Evolutionary conservation across 2,113 vertebrate species (phyloP), one percentile per base, ranked within the genome.

Genomic region (Scortum barcoo): DNA sequence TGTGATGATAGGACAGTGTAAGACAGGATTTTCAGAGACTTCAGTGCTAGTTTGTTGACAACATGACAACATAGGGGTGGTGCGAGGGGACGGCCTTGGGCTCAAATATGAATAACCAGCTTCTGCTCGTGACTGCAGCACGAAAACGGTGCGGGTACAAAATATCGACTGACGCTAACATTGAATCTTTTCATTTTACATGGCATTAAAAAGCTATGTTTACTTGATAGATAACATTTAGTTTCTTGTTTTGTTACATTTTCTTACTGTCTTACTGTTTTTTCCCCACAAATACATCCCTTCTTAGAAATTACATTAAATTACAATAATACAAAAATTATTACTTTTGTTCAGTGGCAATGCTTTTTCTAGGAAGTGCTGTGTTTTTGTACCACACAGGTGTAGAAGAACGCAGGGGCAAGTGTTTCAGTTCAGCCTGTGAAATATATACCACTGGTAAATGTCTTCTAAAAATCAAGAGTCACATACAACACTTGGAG

Each of bases 1-100:
- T 80, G 87, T 74, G 78, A 87, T 75, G 89, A 89, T 81, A 85
- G 79, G 53, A 83, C 66, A 20, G 69, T 68, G 85, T 76, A 82
- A 80, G 68, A 56, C 48, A 73, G 85, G 66, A 84, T 62, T 81
- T 77, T 80, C 80, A 88, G 53, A 82, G 80, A 83, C 76, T 67
- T 79, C 72, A 72, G 78, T 36, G 71, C 75, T 58, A 26, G 56
- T 83, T 81, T 81, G 78, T 77, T 86, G 81, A 83, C 71, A 75
- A 42, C 67, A 57, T 61, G 70, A 76, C 72, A 78, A 20, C 7
- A 20, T 50, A 46, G 26, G 20, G 53, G 66, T 58, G 67, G 56
- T 74, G 67, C 57, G 20, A 33, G 8, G 66, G 36, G 33, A 72
- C 30, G 46, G 77, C 78, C 72, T 56, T 66, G 40, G 74, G 70